Conservation (phyloP, 2,113 vertebrate species). For the Heterotis niloticus region DNA sequence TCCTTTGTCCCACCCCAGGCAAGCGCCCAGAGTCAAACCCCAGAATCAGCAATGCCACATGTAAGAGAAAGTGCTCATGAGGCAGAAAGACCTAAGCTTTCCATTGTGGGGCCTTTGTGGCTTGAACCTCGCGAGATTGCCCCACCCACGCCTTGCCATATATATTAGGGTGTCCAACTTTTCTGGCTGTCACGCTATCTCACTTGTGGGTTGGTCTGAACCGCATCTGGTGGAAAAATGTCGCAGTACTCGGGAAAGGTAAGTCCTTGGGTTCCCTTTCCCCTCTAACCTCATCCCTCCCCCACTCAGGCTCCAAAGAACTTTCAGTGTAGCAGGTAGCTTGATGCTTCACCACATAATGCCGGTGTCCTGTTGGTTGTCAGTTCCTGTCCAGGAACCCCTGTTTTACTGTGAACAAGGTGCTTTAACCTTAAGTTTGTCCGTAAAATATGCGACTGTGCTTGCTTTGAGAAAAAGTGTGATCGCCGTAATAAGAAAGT, state of each 20-base stretch:
- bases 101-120: slow-evolving; percentile 60
- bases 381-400: too few relatives aligned
- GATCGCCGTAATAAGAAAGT: too few relatives aligned
- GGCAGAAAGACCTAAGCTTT: slow-evolving; percentile 65
- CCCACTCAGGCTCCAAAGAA: background rate
- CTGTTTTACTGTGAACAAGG: too few relatives aligned
- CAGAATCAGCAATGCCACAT: slow-evolving; percentile 67
- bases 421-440: too few relatives aligned
- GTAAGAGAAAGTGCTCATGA: slow-evolving; percentile 59
- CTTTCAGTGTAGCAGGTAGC: too few relatives aligned
- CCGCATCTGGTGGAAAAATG: slow-evolving; percentile 68
- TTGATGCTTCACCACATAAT: too few relatives aligned
- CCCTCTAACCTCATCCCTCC: background rate
- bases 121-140: slow-evolving; percentile 32
- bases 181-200: slow-evolving; percentile 52
- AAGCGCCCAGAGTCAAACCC: slow-evolving; percentile 56
- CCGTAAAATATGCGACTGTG: too few relatives aligned
- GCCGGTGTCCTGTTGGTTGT: too few relatives aligned
- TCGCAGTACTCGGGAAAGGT: slow-evolving; percentile 89
- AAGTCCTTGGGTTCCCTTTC: slow-evolving; percentile 50
- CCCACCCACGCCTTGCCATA: slow-evolving; percentile 44
- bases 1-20: slow-evolving; percentile 69
- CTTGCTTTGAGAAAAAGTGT: too few relatives aligned
- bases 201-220: slow-evolving; percentile 60
- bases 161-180: slow-evolving; percentile 68